Percentiles rank a stretch among this genome's conserved stretches.
phyloP scores from a whole-genome alignment of 2,113 vertebrate genomes.

The Sminthopsis crassicaudata region DNA sequence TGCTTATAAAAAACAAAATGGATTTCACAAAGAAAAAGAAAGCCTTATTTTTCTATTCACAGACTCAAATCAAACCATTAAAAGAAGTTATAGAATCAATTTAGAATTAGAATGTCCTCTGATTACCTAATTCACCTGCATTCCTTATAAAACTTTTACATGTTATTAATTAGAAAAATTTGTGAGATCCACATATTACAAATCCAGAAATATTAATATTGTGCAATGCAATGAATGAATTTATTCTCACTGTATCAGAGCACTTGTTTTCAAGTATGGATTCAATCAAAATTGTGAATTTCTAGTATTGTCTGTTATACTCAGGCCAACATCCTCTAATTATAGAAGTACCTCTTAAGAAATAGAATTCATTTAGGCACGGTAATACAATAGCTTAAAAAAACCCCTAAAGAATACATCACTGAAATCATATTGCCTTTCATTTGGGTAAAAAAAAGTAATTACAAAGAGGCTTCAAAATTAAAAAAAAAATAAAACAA shows the following conservation, averaged over 20 bases:
- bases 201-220: neutral
- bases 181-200: neutral
- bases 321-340: neutral
- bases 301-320: neutral
- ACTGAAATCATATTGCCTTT: neutral
- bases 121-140: neutral
- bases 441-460: too few species aligned
- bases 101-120: neutral
- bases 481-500: neutral
- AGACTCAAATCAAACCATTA: slow-evolving; percentile 25
- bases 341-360: neutral
- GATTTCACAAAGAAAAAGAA: neutral
- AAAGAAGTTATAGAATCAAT: neutral
- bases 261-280: neutral
- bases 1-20: slow-evolving; percentile 19
- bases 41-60: neutral
- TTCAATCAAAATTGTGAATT: neutral
- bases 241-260: neutral
- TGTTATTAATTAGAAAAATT: neutral
- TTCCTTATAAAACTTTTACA: neutral
- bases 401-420: neutral
- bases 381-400: neutral
- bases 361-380: neutral
- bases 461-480: neutral
- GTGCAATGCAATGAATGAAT: neutral